Evolutionary conservation across 2,797 vertebrate species (phyloP), one percentile per base, ranked within the genome.

Genomic region (Cheirogaleus major): DNA sequence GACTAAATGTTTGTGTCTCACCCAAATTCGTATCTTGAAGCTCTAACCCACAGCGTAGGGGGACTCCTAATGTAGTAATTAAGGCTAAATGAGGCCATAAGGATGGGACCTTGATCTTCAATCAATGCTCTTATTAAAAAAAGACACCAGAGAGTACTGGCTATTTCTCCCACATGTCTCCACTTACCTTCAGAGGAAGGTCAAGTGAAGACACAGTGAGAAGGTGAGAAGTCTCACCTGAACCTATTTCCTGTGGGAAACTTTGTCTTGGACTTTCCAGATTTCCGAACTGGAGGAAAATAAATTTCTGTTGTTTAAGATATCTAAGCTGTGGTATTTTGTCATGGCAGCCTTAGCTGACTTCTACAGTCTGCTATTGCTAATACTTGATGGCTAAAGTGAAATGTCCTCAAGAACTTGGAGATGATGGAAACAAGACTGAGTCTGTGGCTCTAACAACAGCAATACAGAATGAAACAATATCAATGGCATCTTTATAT

Each of bases 251-350:
- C 20, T 59, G 20, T 7, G 2, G 6, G n/a, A 85, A 50, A 52
- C n/a, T 7, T 43, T 25, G 13, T 35, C n/a, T 69, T 45, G 14
- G 57, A 38, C 22, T 48, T 85, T 73, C 32, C 22, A 41, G 30
- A 41, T 78, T 75, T n/a, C 20, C n/a, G 25, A 85, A 43, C 22
- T 27, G 8, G 61, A 13, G 80, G 63, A 89, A 85, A 89, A 75
- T 63, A 63, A 14, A 12, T 70, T 41, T 94, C 45, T 48, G 10
- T 48, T 13, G 5, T 82, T 50, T 72, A 43, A 50, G 14, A 1
- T 20, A 12, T 45, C n/a, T 20, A 35, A 20, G 25, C 20, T 48
- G 1, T 45, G 57, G n/a, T 12, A 38, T 20, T 92, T 45, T 70
- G 20, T 84, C 41, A n/a, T 4, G 23, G 41, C 2, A 23, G 30